Evolutionary conservation across 1,140 invertebrate genomes (phyloP).

Genomic region (Bradysia coprophila): DNA sequence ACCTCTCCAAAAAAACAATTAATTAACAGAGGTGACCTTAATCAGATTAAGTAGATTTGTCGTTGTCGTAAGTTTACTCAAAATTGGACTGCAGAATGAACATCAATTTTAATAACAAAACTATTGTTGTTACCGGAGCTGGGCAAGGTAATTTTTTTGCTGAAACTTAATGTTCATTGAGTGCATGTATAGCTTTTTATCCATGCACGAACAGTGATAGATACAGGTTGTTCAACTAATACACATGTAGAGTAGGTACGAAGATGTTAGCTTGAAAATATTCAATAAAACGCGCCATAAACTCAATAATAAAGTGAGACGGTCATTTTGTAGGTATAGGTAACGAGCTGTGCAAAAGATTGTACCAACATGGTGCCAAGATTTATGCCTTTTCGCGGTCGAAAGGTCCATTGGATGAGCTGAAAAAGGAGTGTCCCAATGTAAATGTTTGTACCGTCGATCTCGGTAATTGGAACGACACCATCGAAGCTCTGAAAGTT

Average conservation of each 20-base stretch:
- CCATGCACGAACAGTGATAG: background rate
- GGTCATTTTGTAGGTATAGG: conserved; percentile 47
- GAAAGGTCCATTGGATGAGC: conserved; percentile 37
- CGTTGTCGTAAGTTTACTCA: no score
- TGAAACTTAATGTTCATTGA: background rate
- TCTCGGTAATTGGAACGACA: conserved; percentile 48
- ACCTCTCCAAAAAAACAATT: no score
- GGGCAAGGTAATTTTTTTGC: conserved; percentile 41
- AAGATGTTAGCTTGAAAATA: background rate
- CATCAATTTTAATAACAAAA: conserved; percentile 44
- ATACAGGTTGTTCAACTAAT: background rate
- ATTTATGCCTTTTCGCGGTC: conserved; percentile 58
- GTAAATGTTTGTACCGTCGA: conserved; percentile 49
- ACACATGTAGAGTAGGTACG: background rate
- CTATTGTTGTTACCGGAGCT: conserved; percentile 67
- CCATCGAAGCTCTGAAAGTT: conserved; percentile 12
- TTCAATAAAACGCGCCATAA: background rate
- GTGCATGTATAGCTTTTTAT: background rate
- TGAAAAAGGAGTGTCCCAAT: conserved; percentile 40
- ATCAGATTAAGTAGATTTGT: no score
- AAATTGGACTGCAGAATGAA: no score
- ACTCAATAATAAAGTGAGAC: background rate
- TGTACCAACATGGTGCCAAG: conserved; percentile 42
- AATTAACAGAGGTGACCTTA: no score
- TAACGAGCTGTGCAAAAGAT: conserved; percentile 38